Evolutionary conservation across 2,888 invertebrate species (phyloP).

Genomic region (Muscina levida): DNA sequence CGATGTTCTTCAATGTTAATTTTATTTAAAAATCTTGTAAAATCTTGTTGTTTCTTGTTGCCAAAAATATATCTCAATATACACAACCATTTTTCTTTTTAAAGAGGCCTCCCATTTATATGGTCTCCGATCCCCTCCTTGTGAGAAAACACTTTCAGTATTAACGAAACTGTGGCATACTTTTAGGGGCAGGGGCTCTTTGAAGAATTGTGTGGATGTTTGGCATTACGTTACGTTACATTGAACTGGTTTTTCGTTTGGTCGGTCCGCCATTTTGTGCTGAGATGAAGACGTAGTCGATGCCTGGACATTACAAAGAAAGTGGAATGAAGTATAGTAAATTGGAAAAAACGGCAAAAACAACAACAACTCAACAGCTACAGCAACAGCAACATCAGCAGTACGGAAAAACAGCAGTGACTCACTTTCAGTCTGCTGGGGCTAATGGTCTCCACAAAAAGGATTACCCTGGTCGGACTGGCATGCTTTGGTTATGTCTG

Average conservation of each 20-base stretch:
- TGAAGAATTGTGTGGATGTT: not conserved
- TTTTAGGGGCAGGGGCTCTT: too few species aligned
- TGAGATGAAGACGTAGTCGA: slow-evolving; percentile 42
- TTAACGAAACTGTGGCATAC: not conserved
- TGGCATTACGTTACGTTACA: slow-evolving; percentile 19
- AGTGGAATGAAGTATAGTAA: slow-evolving; percentile 42
- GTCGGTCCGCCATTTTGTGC: slow-evolving; percentile 64
- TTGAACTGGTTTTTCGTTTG: slow-evolving; percentile 29
- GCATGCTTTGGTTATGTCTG: slow-evolving; percentile 35
- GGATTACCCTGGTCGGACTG: slow-evolving; percentile 42
- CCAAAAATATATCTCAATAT: too few species aligned
- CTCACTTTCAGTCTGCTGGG: slow-evolving; percentile 32
- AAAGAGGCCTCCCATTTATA: not conserved
- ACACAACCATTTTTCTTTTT: too few species aligned
- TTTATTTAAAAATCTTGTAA: too few species aligned
- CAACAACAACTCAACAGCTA: not conserved
- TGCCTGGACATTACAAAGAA: slow-evolving; percentile 44
- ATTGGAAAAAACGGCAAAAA: slow-evolving; percentile 33
- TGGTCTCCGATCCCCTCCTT: not conserved
- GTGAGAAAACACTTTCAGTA: not conserved
- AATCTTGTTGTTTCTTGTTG: too few species aligned
- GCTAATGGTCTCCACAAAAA: slow-evolving; percentile 51
- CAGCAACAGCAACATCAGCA: slow-evolving; percentile 8
- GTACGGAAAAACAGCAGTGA: not conserved
- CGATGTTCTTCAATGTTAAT: too few species aligned